A percentile compares a stretch with the other conserved stretches of the same genome.
phyloP scores from a whole-genome alignment of 1,140 invertebrate species.

The Trigoniulus corallinus region DNA sequence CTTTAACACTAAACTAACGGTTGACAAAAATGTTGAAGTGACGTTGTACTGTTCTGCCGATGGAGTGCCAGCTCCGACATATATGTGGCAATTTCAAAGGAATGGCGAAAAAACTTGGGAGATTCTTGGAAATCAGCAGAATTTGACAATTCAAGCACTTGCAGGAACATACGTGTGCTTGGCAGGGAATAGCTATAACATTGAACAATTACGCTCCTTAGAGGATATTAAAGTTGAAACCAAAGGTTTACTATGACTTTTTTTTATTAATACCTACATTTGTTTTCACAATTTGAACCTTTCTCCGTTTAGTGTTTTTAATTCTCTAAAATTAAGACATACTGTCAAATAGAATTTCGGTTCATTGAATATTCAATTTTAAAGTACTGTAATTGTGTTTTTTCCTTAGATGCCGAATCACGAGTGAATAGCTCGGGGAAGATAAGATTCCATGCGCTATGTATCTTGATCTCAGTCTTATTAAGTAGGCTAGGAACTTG shows the following conservation, averaged over 20 bases:
- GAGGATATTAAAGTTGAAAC: background rate
- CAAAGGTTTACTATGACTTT: slow-evolving; percentile 1
- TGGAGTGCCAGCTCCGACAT: background rate
- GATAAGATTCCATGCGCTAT: too few relatives aligned
- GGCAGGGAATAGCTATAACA: background rate
- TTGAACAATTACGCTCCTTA: background rate
- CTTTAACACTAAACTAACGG: background rate
- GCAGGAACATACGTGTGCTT: background rate
- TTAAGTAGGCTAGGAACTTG: too few relatives aligned
- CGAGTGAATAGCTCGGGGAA: too few relatives aligned
- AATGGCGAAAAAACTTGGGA: background rate
- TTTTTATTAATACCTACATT: too few relatives aligned
- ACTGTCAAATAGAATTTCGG: too few relatives aligned
- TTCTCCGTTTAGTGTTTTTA: too few relatives aligned
- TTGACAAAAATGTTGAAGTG: background rate
- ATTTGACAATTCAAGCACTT: background rate
- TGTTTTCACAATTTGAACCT: too few relatives aligned
- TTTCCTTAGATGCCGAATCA: too few relatives aligned
- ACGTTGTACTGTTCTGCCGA: background rate
- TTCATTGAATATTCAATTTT: too few relatives aligned
- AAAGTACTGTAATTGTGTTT: too few relatives aligned
- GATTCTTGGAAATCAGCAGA: background rate
- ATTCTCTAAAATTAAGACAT: too few relatives aligned
- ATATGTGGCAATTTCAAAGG: background rate
- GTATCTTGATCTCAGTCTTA: too few relatives aligned